A percentile compares a stretch with the other conserved stretches of the same genome.
These are phyloP conservation scores for Premnoplex brunnescens DNA, from an alignment of 2,797 vertebrate species.

Conservation along the genomic window DNA sequence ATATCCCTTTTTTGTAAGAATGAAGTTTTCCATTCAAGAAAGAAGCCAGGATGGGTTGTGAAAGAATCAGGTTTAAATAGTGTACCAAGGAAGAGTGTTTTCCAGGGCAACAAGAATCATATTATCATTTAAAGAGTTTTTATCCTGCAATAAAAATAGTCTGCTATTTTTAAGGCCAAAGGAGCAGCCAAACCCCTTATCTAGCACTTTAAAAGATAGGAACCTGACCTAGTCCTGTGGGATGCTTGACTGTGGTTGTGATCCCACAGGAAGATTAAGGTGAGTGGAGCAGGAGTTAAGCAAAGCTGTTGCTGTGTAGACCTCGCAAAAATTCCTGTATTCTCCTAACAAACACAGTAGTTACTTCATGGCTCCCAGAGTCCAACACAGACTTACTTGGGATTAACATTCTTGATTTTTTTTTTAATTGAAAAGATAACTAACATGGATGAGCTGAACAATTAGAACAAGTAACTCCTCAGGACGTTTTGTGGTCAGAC, in stretches of 20 bases:
- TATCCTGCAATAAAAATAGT: not conserved
- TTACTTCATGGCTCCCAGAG: rapidly evolving
- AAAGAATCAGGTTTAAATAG: not conserved
- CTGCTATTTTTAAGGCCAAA: conserved; percentile 15
- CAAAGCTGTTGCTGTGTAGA: not conserved
- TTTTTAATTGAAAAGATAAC: not conserved
- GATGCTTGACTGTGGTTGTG: not conserved
- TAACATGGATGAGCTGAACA: not conserved
- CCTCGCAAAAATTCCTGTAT: not conserved
- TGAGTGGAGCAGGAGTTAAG: not conserved
- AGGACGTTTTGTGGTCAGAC: not conserved
- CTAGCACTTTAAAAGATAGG: not conserved
- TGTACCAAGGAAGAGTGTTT: not conserved
- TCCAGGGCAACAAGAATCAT: not conserved
- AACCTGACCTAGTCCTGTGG: not conserved
- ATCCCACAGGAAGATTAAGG: not conserved
- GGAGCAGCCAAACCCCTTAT: not conserved
- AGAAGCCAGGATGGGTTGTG: not conserved
- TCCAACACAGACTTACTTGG: not conserved
- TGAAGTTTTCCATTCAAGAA: not conserved
- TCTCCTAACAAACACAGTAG: not conserved
- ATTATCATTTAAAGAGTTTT: not conserved
- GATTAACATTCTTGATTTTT: not conserved
- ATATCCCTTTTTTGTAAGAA: not conserved
- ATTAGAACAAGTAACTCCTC: not conserved